Evolutionary conservation across 2,888 invertebrate genomes (phyloP), one percentile per base, ranked within the genome.

Genomic region (Diogma glabrata): DNA sequence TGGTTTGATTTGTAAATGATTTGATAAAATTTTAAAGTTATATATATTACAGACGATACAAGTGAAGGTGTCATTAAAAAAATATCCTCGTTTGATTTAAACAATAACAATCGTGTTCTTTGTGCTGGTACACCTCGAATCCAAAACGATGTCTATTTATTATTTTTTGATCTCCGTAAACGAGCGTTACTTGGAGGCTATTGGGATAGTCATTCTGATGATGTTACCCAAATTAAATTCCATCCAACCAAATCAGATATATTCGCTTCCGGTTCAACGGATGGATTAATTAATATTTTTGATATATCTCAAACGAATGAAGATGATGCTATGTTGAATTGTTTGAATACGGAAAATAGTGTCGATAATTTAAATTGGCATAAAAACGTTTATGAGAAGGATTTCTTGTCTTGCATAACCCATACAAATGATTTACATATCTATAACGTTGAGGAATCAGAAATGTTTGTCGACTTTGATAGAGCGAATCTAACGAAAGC

Each of bases 201-300:
- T 64, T 85, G 82, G 81, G 84, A 90, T 59, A 82, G 85, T 6
- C 90, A 91, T 63, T 78, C 80, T 51, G 87, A 88, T 65, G 89
- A 90, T 64, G 76, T 91, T 14, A 85, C 87, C 7, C 62, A 81
- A 74, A 75, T 87, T 0, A 75, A 75, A 62, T 92, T 91, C 67
- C 84, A 89, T 73, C 75, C 79, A 50, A 67, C 62, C 7, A 78
- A 84, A 62, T 68, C 75, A 3, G 80, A 86, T 64, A 66, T 74
- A 7, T 61, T 94, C 50, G 79, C 82, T 12, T 79, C 88, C 0
- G 87, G 89, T 0, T 84, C 89, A 2, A 76, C 80, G 0, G 93
- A 94, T 67, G 91, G 92, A 0, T 73, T 94, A 14, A 77, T 93
- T 2, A 93, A 93, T 68, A 63, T 89, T 3, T 94, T 82, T 67